Evolutionary conservation across 1,140 invertebrate genomes (phyloP), one percentile per base, ranked within the genome.

Genomic region (Glossosoma conforme): DNA sequence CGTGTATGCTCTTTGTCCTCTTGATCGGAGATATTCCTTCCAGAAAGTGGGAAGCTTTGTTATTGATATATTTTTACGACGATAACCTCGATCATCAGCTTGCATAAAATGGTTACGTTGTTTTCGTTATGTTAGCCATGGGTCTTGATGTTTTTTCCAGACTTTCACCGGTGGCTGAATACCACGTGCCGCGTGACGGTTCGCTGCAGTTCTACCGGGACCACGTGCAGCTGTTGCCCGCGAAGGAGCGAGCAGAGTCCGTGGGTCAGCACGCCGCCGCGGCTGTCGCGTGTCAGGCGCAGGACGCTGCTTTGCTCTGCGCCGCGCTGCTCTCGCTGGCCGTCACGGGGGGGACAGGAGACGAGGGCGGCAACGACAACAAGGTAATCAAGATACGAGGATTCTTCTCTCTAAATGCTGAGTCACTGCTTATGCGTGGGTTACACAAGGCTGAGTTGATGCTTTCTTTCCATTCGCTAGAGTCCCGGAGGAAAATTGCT

Each of bases 181-280:
- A 93, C 70, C 88, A 86, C 64, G 79, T 93, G 30, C 91, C 90
- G 9, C 77, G 79, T 15, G 89, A 91, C 64, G 88, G 87, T n/a
- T 80, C 83, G 44, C 67, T 92, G 11, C 79, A 85, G 54, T 84
- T 82, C 5, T 91, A 92, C 67, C 75, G 78, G 30, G 87, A 91
- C 63, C 88, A 84, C 65, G 80, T 92, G 48, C 79, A 79, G 48
- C 76, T 85, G 60, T 68, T 91, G 52, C 89, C 89, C 1, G 79
- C 70, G 37, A 69, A 80, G 22, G 90, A 94, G 65, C 80, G 81
- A 51, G 89, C 90, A 0, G 88, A 92, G 70, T 86, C 81, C 0
- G 90, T 93, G 63, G 91, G 92, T 6, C 85, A 95, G 53, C 91
- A 95, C 72, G 81, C 89, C 3, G 94, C 94, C 65, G 91, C 92